These are phyloP conservation scores for Lasioglossum oenotherae DNA, from an alignment of 2,888 invertebrate genomes.

Conservation along the genomic window DNA sequence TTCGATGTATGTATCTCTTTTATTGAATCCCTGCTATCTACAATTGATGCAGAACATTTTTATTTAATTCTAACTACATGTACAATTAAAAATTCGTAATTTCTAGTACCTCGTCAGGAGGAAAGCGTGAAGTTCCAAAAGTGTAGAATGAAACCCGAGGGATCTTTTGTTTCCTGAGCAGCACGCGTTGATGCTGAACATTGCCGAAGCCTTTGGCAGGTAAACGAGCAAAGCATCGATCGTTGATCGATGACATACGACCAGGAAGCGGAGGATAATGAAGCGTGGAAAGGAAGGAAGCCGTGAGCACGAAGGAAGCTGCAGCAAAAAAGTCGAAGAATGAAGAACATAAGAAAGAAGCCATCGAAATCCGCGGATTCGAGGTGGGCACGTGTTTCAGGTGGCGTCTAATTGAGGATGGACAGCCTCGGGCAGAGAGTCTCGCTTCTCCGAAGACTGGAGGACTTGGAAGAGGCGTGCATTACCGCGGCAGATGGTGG, in stretches of 20 bases:
- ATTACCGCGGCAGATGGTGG: conserved; percentile 79
- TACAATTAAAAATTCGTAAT: neutral
- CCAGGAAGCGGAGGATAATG: conserved; percentile 50
- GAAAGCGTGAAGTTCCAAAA: neutral
- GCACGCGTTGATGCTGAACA: neutral
- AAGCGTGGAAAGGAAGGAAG: conserved; percentile 39
- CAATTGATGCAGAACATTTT: neutral
- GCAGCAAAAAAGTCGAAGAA: neutral
- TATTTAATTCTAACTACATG: neutral
- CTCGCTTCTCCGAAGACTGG: conserved; percentile 51
- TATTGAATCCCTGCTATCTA: neutral
- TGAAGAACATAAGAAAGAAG: conserved; percentile 37
- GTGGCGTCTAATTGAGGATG: conserved; percentile 76
- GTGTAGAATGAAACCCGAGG: neutral
- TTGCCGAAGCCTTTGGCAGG: neutral
- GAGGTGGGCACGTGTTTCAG: conserved; percentile 78
- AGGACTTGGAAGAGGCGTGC: conserved; percentile 67
- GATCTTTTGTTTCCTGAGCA: neutral
- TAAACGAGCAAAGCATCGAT: conserved; percentile 35
- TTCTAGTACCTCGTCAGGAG: neutral
- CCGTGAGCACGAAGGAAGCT: conserved; percentile 12
- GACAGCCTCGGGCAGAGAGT: conserved; percentile 58
- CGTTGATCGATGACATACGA: conserved; percentile 59
- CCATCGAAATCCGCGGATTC: conserved; percentile 67
- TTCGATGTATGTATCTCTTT: neutral